A percentile compares a stretch with the other conserved stretches of the same genome.
These are phyloP conservation scores for Coracopsis vasa DNA, from an alignment of 2,113 vertebrate genomes.

Conservation along the genomic window DNA sequence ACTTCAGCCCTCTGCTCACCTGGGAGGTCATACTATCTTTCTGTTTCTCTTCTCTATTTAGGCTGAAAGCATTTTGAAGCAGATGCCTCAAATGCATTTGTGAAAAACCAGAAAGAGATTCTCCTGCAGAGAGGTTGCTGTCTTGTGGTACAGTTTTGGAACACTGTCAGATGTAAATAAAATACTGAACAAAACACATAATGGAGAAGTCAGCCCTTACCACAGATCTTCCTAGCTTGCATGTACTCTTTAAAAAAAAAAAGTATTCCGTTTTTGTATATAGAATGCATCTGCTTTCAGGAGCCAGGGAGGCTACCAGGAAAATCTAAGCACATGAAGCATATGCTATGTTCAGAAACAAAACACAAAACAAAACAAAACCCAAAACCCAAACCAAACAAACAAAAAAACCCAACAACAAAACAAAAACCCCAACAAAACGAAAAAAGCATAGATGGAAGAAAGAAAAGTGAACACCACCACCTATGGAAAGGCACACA, in stretches of 20 bases:
- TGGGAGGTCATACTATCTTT: background rate
- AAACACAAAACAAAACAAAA: background rate
- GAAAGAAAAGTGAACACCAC: background rate
- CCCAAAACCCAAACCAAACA: too few relatives aligned
- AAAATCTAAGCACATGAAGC: background rate
- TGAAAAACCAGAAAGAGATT: background rate
- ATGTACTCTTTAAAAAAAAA: background rate
- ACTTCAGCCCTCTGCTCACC: background rate
- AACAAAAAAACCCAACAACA: too few relatives aligned
- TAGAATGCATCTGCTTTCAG: background rate
- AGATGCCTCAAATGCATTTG: slow-evolving; percentile 1
- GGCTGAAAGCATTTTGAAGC: slow-evolving; percentile 14
- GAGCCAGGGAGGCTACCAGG: background rate
- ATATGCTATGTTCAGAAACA: background rate
- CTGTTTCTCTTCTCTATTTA: background rate
- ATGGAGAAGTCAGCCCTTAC: background rate
- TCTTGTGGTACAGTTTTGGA: slow-evolving; percentile 4
- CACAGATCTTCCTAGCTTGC: background rate
- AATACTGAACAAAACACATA: slow-evolving; percentile 4
- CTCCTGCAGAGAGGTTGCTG: background rate
- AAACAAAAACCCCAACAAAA: background rate
- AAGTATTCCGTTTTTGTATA: background rate
- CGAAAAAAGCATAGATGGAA: background rate
- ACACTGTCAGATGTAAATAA: slow-evolving; percentile 43
- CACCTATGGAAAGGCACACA: background rate